Evolutionary conservation across 2,888 invertebrate species (phyloP).

Genomic region (Geotrupes spiniger): DNA sequence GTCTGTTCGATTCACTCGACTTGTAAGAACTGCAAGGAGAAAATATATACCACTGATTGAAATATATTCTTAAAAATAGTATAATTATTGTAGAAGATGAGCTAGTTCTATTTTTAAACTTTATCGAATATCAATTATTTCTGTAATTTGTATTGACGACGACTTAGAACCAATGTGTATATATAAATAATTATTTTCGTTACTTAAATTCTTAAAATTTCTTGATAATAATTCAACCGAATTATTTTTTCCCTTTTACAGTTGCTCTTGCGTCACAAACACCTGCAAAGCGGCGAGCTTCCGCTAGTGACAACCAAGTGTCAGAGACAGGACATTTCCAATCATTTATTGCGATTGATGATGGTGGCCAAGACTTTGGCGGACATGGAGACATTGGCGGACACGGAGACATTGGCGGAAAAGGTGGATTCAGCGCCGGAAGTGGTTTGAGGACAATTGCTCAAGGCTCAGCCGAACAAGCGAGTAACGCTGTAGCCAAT

Average conservation of each 20-base stretch:
- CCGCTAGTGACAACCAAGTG: conserved; percentile 17
- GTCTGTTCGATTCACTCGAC: too few relatives aligned
- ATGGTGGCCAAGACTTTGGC: conserved; percentile 17
- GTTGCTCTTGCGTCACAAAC: conserved; percentile 14
- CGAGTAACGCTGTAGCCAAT: conserved; percentile 61
- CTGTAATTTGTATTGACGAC: too few relatives aligned
- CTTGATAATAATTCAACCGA: too few relatives aligned
- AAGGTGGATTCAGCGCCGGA: conserved; percentile 58
- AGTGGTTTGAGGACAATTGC: conserved; percentile 63
- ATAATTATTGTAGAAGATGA: too few relatives aligned
- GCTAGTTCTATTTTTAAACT: too few relatives aligned
- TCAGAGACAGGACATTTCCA: conserved; percentile 17
- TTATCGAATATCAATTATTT: too few relatives aligned
- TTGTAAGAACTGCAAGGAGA: too few relatives aligned
- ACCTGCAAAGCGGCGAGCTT: conserved; percentile 17
- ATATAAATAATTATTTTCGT: not conserved
- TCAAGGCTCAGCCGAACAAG: conserved; percentile 66
- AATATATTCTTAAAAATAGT: too few relatives aligned
- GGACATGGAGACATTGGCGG: conserved; percentile 7
- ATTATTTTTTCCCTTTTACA: conserved; percentile 3
- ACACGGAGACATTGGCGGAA: conserved; percentile 16
- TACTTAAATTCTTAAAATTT: too few relatives aligned
- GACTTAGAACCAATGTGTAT: too few relatives aligned
- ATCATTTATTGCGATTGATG: conserved; percentile 15
- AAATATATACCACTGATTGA: too few relatives aligned